Conservation (phyloP, 2,113 vertebrate genomes). For the Sebastes schlegelii region DNA sequence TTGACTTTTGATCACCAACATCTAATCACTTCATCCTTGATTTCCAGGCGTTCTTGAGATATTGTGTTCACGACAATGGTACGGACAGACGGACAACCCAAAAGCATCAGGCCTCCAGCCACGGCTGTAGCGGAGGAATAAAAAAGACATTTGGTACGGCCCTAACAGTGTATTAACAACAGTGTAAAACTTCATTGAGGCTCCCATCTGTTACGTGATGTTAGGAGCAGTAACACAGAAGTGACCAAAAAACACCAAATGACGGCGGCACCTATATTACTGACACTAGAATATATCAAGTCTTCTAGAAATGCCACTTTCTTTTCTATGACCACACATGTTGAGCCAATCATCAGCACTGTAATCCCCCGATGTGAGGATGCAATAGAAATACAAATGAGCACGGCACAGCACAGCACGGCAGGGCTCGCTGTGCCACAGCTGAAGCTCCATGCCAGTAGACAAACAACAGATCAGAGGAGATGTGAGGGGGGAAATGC, state of each 20-base stretch:
- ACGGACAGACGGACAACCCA: no score
- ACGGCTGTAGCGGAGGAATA: no score
- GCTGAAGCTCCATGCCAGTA: background rate
- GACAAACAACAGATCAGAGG: conserved; percentile 25
- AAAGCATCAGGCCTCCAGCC: no score
- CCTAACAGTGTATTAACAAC: background rate
- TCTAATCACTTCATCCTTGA: no score
- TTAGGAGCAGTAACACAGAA: no score
- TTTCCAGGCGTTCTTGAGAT: no score
- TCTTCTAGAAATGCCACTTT: background rate
- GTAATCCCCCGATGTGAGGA: conserved; percentile 16
- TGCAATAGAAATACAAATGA: conserved; percentile 27
- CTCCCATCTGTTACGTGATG: background rate
- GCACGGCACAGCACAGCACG: background rate
- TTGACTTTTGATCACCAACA: no score
- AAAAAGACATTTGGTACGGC: background rate
- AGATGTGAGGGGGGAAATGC: background rate
- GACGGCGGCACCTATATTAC: background rate
- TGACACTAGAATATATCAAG: background rate
- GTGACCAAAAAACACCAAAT: background rate
- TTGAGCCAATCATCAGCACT: background rate
- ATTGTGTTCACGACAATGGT: no score
- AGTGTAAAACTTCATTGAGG: background rate
- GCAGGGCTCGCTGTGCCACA: background rate
- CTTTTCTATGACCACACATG: background rate